A percentile compares a stretch with the other conserved stretches of the same genome.
Conservation (phyloP, 1,140 invertebrate species). For the Panulirus ornatus region DNA sequence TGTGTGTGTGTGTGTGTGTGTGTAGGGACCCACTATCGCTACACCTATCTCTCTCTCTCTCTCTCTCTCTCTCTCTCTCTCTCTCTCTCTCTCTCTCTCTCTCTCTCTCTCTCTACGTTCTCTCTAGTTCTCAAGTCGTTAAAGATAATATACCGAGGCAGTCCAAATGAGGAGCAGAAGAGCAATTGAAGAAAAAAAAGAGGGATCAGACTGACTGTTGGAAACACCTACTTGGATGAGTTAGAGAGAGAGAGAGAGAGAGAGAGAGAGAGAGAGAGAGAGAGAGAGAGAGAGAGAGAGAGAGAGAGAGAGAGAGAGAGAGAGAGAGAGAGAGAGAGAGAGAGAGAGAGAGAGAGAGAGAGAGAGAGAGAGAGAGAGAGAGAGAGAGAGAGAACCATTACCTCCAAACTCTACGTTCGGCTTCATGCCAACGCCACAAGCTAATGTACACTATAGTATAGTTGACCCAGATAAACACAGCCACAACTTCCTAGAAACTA, state of each 20-base stretch:
- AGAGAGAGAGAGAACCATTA: not conserved
- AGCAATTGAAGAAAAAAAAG: not conserved
- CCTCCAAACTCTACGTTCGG: too few species aligned
- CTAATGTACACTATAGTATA: too few species aligned
- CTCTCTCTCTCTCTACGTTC: too few species aligned
- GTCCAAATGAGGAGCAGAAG: not conserved
- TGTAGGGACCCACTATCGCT: too few species aligned
- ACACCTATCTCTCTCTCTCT: not conserved
- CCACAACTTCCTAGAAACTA: too few species aligned
- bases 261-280: conserved; percentile 9
- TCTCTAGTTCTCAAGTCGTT: too few species aligned
- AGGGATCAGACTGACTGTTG: not conserved
- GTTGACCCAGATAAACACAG: too few species aligned
- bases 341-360: not conserved
- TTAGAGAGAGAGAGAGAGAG: conserved; percentile 2
- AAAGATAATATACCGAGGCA: too few species aligned
- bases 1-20: too few species aligned
- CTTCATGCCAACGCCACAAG: too few species aligned
- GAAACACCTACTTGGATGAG: not conserved
- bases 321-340: not conserved
- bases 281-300: conserved; percentile 5
- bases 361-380: not conserved
- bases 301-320: not conserved
- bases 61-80: not conserved
- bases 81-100: too few species aligned